These are phyloP conservation scores for Tryphoninae sp. DNA, from an alignment of 2,888 invertebrate species.

Conservation along the genomic window DNA sequence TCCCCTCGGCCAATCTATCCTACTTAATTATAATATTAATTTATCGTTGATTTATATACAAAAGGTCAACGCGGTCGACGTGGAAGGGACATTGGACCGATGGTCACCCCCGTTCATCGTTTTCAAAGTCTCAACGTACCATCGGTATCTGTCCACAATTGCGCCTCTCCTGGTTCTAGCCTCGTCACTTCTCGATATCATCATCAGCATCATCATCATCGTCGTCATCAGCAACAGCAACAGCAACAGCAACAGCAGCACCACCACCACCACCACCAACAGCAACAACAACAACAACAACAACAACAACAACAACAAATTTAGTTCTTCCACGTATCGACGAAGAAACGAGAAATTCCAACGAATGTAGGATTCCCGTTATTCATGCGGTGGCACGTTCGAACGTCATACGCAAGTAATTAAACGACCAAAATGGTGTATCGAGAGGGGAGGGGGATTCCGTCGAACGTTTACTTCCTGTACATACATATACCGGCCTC, in stretches of 20 bases:
- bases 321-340: constrained; percentile 15
- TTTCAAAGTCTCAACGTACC: constrained; percentile 85
- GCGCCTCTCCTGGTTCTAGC: constrained; percentile 65
- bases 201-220: constrained; percentile 30
- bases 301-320: constrained; percentile 66
- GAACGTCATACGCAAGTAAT: constrained; percentile 75
- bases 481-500: too few relatives aligned
- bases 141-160: constrained; percentile 37
- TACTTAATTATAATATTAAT: too few relatives aligned
- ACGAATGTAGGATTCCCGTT: constrained; percentile 33
- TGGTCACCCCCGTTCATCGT: constrained; percentile 88
- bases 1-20: too few relatives aligned
- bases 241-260: constrained; percentile 62
- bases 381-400: constrained; percentile 37
- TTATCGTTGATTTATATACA: too few relatives aligned
- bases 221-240: constrained; percentile 13
- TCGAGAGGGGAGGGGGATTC: constrained; percentile 75
- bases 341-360: constrained; percentile 38
- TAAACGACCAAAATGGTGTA: constrained; percentile 73
- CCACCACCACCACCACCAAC: too few relatives aligned
- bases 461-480: constrained; percentile 70
- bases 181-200: constrained; percentile 58
- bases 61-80: constrained; percentile 78
- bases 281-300: constrained; percentile 66
- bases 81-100: constrained; percentile 83